Conservation (phyloP, 64 coral and sea anemone species). For the Cladopsammia gracilis region DNA sequence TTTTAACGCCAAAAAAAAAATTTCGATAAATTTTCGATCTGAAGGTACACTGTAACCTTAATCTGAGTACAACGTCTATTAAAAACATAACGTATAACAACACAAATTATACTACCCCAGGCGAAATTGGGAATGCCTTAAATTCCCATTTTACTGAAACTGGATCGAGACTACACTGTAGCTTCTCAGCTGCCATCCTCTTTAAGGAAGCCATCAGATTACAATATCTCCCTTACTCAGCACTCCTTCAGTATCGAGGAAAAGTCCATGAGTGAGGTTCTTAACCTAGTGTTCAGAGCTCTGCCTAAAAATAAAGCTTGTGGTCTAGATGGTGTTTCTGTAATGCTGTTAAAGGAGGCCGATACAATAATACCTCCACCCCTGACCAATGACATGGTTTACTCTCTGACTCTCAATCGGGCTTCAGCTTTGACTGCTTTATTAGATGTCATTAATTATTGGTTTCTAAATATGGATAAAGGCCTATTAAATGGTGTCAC, state of each 20-base stretch:
- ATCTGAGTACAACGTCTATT: slow-evolving; percentile 9
- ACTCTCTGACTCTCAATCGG: slow-evolving; percentile 33
- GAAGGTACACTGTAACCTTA: too few species aligned
- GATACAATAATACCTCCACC: neutral
- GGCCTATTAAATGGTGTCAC: slow-evolving; percentile 22
- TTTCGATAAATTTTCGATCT: too few species aligned
- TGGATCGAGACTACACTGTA: slow-evolving; percentile 1
- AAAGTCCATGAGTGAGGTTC: neutral
- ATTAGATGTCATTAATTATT: neutral
- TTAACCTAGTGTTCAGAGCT: slow-evolving; percentile 19
- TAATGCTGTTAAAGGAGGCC: slow-evolving; percentile 14
- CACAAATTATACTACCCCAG: slow-evolving; percentile 4
- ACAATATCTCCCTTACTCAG: neutral
- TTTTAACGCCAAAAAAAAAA: too few species aligned
- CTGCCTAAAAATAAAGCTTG: slow-evolving; percentile 23
- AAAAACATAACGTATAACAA: slow-evolving; percentile 8
- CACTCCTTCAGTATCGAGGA: neutral
- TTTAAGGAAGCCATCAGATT: neutral
- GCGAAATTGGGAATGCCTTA: too few species aligned
- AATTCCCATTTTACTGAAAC: slow-evolving; percentile 37
- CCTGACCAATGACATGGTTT: neutral
- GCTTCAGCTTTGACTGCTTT: slow-evolving; percentile 18
- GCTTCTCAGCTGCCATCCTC: neutral
- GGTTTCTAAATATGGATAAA: slow-evolving; percentile 41
- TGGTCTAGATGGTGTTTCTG: slow-evolving; percentile 23